Percentiles rank a stretch among this genome's conserved stretches.
Conservation (phyloP, 2,113 vertebrate genomes). For the Aegotheles bennettii region DNA sequence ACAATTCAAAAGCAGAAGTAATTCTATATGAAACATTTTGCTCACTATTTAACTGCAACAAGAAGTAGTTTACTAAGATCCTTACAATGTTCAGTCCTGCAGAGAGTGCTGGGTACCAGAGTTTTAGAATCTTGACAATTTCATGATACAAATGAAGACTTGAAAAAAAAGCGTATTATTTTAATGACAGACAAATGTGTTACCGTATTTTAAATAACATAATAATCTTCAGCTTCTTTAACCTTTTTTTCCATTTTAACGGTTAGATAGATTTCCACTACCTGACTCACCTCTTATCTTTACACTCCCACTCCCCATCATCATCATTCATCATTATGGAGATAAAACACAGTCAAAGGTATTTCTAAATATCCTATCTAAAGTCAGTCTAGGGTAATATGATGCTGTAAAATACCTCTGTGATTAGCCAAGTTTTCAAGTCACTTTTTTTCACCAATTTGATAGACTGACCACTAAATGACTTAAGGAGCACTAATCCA, state of each 20-base stretch:
- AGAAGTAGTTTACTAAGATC: background rate
- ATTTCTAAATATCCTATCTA: background rate
- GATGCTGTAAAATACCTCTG: background rate
- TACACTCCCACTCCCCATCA: background rate
- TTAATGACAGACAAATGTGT: background rate
- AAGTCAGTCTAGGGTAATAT: background rate
- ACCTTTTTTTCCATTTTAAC: background rate
- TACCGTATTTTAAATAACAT: background rate
- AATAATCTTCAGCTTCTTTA: background rate
- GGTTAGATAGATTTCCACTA: background rate
- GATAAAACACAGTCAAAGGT: constrained; percentile 3
- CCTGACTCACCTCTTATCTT: background rate
- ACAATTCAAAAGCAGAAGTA: background rate
- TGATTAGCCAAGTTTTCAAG: background rate
- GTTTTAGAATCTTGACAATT: background rate
- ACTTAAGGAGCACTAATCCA: background rate
- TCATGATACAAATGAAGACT: background rate
- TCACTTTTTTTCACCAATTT: background rate
- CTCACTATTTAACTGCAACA: background rate
- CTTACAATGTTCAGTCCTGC: background rate
- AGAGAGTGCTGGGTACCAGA: background rate
- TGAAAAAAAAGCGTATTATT: background rate
- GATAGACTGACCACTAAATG: background rate
- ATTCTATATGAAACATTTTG: background rate
- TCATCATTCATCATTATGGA: background rate